phyloP scores from a whole-genome alignment of 2,797 vertebrate genomes.

The Tragelaphus eurycerus region DNA sequence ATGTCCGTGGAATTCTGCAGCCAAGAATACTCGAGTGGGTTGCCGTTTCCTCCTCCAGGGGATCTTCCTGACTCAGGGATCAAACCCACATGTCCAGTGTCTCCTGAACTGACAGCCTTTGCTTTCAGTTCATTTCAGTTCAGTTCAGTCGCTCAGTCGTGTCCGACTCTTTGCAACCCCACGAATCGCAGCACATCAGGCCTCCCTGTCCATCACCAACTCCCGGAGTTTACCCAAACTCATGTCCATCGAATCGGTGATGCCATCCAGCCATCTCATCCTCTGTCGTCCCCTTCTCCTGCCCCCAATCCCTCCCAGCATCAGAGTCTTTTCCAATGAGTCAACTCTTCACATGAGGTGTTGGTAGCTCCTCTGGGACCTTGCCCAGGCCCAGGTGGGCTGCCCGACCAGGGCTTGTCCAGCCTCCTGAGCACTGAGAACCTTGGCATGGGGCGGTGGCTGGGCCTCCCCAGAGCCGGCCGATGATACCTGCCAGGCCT shows the following conservation, averaged over 20 bases:
- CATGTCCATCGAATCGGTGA: no score
- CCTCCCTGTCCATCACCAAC: no score
- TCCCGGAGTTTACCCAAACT: no score
- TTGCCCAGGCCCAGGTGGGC: neutral
- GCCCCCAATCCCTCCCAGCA: no score
- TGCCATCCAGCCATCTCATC: no score
- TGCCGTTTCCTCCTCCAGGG: neutral
- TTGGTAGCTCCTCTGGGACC: neutral
- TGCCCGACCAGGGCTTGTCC: neutral
- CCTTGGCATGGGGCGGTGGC: neutral
- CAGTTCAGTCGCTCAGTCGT: no score
- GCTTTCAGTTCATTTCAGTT: neutral
- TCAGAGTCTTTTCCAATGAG: no score
- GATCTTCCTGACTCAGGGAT: neutral
- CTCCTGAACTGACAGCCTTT: neutral
- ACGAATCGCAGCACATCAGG: no score
- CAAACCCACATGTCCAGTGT: neutral
- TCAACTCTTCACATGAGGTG: neutral
- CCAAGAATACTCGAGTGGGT: neutral
- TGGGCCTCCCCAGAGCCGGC: neutral
- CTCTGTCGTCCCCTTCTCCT: no score
- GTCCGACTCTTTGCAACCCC: no score
- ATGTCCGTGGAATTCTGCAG: neutral
- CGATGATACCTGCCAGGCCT: neutral
- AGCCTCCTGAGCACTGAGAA: neutral